Conservation (phyloP, 2,797 vertebrate species). For the Molothrus ater region DNA sequence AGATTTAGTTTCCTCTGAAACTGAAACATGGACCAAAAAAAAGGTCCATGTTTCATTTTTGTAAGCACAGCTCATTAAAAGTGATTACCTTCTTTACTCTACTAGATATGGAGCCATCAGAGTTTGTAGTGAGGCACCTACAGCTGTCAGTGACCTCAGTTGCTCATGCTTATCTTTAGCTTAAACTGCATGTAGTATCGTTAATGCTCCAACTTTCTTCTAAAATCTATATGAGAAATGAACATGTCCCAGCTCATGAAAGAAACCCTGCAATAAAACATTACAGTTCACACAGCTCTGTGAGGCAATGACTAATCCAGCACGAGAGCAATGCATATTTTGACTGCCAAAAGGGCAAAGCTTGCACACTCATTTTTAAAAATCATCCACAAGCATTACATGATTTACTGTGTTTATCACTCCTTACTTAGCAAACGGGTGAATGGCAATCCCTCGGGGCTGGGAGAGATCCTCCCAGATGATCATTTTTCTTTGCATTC, state of each 20-base stretch:
- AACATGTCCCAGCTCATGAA: neutral
- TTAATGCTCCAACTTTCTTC: neutral
- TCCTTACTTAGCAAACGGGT: conserved; percentile 88
- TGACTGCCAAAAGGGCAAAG: neutral
- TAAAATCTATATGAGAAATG: neutral
- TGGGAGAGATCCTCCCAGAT: conserved; percentile 78
- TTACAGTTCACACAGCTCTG: neutral
- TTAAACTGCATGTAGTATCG: neutral
- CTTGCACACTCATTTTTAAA: neutral
- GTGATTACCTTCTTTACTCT: neutral
- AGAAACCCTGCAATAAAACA: neutral
- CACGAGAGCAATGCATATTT: neutral
- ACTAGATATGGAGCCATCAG: neutral
- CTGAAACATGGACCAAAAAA: neutral
- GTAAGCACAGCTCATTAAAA: neutral
- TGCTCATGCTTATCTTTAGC: neutral
- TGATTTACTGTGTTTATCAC: neutral
- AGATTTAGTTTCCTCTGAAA: neutral
- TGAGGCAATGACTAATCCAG: neutral
- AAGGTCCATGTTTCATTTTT: neutral
- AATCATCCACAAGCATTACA: neutral
- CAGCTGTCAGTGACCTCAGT: neutral
- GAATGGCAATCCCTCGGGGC: conserved; percentile 87
- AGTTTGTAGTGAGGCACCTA: neutral
- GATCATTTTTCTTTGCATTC: conserved; percentile 79